Evolutionary conservation across 2,888 invertebrate species (phyloP).

Genomic region (Drosophila colorata): DNA sequence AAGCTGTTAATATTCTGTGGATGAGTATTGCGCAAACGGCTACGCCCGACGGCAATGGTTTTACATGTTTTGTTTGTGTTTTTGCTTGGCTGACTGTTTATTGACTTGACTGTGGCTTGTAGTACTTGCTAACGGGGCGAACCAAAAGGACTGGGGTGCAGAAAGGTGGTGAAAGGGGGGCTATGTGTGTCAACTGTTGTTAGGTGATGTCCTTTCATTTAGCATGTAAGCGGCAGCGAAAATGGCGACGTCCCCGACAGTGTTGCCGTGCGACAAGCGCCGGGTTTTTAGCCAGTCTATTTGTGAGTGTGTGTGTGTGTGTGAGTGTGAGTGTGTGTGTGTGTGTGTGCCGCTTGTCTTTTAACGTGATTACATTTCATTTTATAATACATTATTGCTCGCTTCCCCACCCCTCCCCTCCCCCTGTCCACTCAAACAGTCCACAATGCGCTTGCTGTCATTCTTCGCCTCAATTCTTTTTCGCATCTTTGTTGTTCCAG

Average conservation of each 20-base stretch:
- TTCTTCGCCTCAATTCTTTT: constrained; percentile 11
- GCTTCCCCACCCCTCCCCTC: neutral
- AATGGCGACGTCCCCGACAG: constrained; percentile 24
- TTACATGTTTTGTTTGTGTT: constrained; percentile 21
- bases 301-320: neutral
- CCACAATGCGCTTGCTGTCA: constrained; percentile 12
- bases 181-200: constrained; percentile 23
- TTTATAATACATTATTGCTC: constrained; percentile 51
- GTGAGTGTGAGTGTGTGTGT: constrained; percentile 8
- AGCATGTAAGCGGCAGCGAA: constrained; percentile 40
- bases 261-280: constrained; percentile 50
- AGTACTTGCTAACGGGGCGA: constrained; percentile 23
- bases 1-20: too few relatives aligned
- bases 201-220: constrained; percentile 46
- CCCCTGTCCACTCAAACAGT: constrained; percentile 2
- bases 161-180: neutral
- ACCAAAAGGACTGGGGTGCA: neutral
- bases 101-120: constrained; percentile 37
- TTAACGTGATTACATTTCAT: constrained; percentile 68
- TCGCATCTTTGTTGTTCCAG: constrained; percentile 1
- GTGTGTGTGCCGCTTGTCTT: constrained; percentile 41
- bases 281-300: constrained; percentile 43
- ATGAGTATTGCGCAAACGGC: too few relatives aligned
- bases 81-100: constrained; percentile 33
- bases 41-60: too few relatives aligned